Evolutionary conservation across 1,140 invertebrate genomes (phyloP), one percentile per base, ranked within the genome.

Genomic region (Drosophila mayri): DNA sequence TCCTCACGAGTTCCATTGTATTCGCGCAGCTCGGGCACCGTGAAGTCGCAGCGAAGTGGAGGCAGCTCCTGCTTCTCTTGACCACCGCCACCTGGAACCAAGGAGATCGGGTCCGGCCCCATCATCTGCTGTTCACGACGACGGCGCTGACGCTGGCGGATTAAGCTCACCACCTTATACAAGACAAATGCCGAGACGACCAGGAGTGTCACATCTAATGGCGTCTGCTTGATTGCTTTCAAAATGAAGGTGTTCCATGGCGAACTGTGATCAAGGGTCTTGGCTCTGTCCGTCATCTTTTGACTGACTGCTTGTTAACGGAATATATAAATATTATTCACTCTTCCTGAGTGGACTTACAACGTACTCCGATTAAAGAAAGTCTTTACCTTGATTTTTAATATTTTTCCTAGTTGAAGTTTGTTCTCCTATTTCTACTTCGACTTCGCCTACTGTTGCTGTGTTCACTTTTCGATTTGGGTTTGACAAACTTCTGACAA

Each of bases 181-280:
- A 79, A 87, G 1, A 87, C 67, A 10, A 79, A 52, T 0, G 76
- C 52, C n/a, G 83, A 87, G 5, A 86, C 52, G 16, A 87, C 11
- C 18, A 82, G 10, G 3, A 79, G 40, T 3, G 70, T 55, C 0
- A 82, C 7, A 47, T 86, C 75, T 9, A 58, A 43, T 9, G 78
- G 65, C 4, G 62, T 47, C 35, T 86, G 38, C 32, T 49, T 76
- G 5, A 86, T 62, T 11, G 50, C 46, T 10, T 76, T 76, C 52
- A 52, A 66, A 14, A 82, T 20, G 32, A 35, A 68, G n/a, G 46
- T 58, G 63, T 72, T 82, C 83, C 41, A 44, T 44, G 11, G 12
- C 6, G 44, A 47, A 12, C n/a, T 30, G 16, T 50, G 16, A 30
- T 50, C 47, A 30, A 50, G 9, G 25, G 11, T 14, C 28, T 68